Evolutionary conservation across 2,888 invertebrate genomes (phyloP).

Genomic region (Nephrotoma flavescens): DNA sequence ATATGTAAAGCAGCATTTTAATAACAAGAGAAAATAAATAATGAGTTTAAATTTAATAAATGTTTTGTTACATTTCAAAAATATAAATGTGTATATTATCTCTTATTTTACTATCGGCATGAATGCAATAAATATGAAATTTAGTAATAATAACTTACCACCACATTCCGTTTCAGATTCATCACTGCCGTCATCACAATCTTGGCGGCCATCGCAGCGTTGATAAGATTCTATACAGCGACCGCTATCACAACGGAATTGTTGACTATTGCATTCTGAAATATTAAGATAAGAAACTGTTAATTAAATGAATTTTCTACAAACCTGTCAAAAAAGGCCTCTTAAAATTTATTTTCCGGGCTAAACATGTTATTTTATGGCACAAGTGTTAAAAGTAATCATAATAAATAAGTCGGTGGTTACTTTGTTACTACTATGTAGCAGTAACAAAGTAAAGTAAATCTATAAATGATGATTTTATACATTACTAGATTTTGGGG

Average conservation of each 20-base stretch:
- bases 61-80: neutral
- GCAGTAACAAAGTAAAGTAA: no score
- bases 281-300: neutral
- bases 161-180: slow-evolving; percentile 36
- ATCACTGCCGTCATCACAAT: slow-evolving; percentile 48
- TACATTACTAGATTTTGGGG: no score
- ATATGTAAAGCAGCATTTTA: neutral
- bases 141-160: neutral
- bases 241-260: slow-evolving; percentile 48
- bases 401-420: no score
- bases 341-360: neutral
- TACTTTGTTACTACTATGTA: no score
- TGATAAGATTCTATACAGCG: slow-evolving; percentile 43
- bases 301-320: no score
- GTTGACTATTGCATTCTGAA: slow-evolving; percentile 34
- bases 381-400: no score
- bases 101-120: neutral
- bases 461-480: no score
- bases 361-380: neutral
- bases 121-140: neutral
- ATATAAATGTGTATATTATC: neutral
- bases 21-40: neutral
- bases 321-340: neutral
- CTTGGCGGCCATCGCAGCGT: slow-evolving; percentile 40
- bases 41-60: neutral